Percentiles rank a stretch among this genome's conserved stretches.
These are phyloP conservation scores for Ligdia adustata DNA, from an alignment of 2,888 invertebrate species.

Conservation along the genomic window DNA sequence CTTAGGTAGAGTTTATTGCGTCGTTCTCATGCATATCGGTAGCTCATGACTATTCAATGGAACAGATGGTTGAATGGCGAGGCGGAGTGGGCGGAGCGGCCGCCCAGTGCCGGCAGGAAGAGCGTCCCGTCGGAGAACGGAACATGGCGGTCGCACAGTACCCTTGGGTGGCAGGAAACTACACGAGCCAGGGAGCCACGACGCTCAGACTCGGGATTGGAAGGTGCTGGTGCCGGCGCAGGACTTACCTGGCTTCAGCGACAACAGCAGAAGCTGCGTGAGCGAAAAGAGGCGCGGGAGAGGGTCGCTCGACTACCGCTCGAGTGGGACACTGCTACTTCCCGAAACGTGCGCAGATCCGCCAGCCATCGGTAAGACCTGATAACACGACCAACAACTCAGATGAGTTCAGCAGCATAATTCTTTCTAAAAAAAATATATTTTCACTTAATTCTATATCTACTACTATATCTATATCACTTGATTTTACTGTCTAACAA, in stretches of 20 bases:
- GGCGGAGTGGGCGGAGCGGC: constrained; percentile 69
- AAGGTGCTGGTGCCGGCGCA: constrained; percentile 73
- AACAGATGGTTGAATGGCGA: constrained; percentile 76
- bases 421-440: no score
- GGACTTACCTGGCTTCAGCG: constrained; percentile 91
- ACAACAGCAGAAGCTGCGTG: constrained; percentile 92
- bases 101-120: constrained; percentile 60
- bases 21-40: constrained; percentile 29
- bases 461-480: no score
- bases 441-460: no score
- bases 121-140: constrained; percentile 66
- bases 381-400: no score
- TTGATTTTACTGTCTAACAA: no score
- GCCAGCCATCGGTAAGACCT: constrained; percentile 79
- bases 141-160: constrained; percentile 71
- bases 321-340: constrained; percentile 82
- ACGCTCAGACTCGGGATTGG: constrained; percentile 68
- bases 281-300: constrained; percentile 89
- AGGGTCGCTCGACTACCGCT: constrained; percentile 88
- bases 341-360: constrained; percentile 76
- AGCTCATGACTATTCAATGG: constrained; percentile 1
- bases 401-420: no score
- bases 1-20: constrained; percentile 25
- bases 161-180: constrained; percentile 71
- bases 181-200: constrained; percentile 63